Evolutionary conservation across 2,113 vertebrate genomes (phyloP).

Genomic region (Micronycteris hirsuta): DNA sequence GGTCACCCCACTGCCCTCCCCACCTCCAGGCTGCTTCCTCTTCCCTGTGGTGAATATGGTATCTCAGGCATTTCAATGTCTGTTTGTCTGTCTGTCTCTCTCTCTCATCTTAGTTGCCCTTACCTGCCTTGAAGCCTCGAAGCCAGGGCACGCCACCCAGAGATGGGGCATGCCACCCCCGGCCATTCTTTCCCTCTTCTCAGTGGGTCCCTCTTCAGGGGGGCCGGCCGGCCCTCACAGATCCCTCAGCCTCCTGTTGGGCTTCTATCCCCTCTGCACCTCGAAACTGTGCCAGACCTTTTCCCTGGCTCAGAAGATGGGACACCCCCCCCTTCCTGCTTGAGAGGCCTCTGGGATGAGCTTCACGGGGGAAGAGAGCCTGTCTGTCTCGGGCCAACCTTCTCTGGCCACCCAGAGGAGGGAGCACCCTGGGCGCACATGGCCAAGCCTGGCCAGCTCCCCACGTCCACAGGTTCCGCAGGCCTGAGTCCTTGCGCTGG

Average conservation of each 20-base stretch:
- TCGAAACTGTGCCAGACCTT: neutral
- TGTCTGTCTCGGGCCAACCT: neutral
- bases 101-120: neutral
- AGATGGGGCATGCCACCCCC: neutral
- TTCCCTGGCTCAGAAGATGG: neutral
- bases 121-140: neutral
- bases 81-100: neutral
- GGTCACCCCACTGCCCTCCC: neutral
- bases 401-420: neutral
- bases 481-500: neutral
- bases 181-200: neutral
- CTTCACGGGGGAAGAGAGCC: neutral
- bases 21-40: neutral
- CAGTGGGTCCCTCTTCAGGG: neutral
- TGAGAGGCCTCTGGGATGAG: neutral
- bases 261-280: neutral
- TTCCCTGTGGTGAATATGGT: neutral
- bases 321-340: neutral
- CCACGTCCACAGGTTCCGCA: accelerated
- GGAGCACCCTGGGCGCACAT: neutral
- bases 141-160: neutral
- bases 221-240: neutral
- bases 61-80: neutral
- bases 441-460: neutral
- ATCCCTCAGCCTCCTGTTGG: neutral